These are phyloP conservation scores for Cepaea hortensis DNA, from an alignment of 2,888 invertebrate genomes.

Conservation along the genomic window DNA sequence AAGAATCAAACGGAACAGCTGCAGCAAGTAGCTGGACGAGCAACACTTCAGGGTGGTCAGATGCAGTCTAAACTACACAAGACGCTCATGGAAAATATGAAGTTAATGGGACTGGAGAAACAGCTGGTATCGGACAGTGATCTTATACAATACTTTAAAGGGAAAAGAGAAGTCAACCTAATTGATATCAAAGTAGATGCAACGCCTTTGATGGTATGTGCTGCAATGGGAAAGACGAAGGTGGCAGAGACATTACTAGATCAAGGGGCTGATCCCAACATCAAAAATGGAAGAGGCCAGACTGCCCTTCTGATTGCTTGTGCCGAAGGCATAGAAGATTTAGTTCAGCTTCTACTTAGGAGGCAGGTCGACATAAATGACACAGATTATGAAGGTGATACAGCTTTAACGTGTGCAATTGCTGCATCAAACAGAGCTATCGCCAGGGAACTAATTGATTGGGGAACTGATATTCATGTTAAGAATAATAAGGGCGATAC, in stretches of 20 bases:
- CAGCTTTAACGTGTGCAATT: conserved; percentile 22
- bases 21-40: neutral
- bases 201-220: conserved; percentile 36
- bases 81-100: neutral
- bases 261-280: neutral
- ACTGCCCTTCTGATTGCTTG: conserved; percentile 31
- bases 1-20: neutral
- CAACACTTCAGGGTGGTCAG: neutral
- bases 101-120: too few relatives aligned
- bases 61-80: neutral
- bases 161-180: neutral
- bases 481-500: conserved; percentile 28
- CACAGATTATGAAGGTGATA: conserved; percentile 18
- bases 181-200: conserved; percentile 9
- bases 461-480: conserved; percentile 19
- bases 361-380: conserved; percentile 10
- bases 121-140: neutral
- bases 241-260: conserved; percentile 17
- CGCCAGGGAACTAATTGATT: conserved; percentile 23
- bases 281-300: conserved; percentile 6
- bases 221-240: conserved; percentile 2
- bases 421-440: neutral
- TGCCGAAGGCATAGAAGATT: neutral
- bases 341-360: conserved; percentile 7
- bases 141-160: neutral